Percentiles rank a stretch among this genome's conserved stretches.
Evolutionary conservation across 2,113 vertebrate species (phyloP).

Genomic region (Ammodytes marinus): DNA sequence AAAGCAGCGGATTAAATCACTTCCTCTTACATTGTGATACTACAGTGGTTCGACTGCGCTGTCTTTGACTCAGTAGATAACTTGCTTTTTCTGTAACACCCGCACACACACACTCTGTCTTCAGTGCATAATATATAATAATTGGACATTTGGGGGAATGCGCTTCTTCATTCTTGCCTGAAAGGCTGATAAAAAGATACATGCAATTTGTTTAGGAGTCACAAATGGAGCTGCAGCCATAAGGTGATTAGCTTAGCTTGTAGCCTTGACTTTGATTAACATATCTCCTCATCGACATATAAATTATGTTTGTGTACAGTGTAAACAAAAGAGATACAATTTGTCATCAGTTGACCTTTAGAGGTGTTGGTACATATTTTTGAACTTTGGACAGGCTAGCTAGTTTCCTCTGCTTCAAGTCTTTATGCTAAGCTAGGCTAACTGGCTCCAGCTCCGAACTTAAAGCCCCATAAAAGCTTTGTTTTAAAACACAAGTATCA

Average conservation of each 20-base stretch:
- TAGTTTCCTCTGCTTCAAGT: not conserved
- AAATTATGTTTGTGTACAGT: no score
- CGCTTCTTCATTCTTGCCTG: not conserved
- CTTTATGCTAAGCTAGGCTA: not conserved
- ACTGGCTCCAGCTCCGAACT: not conserved
- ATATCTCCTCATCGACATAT: no score
- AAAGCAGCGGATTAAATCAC: slow-evolving; percentile 69
- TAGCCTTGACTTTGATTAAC: no score
- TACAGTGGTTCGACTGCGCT: slow-evolving; percentile 29
- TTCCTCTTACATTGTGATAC: slow-evolving; percentile 75
- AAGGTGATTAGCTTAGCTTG: not conserved
- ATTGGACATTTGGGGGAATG: slow-evolving; percentile 14
- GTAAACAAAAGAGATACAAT: no score
- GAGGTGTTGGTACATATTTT: not conserved
- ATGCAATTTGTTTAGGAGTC: not conserved
- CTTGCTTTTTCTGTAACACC: slow-evolving; percentile 14
- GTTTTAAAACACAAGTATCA: not conserved
- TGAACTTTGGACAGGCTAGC: not conserved
- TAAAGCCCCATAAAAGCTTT: not conserved
- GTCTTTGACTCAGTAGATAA: slow-evolving; percentile 15
- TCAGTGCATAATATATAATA: slow-evolving; percentile 16
- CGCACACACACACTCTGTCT: slow-evolving; percentile 22
- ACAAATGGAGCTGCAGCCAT: not conserved
- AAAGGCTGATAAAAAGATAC: not conserved
- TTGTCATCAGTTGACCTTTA: no score